Evolutionary conservation across 2,113 vertebrate genomes (phyloP), one percentile per base, ranked within the genome.

Genomic region (Elachura formosa): DNA sequence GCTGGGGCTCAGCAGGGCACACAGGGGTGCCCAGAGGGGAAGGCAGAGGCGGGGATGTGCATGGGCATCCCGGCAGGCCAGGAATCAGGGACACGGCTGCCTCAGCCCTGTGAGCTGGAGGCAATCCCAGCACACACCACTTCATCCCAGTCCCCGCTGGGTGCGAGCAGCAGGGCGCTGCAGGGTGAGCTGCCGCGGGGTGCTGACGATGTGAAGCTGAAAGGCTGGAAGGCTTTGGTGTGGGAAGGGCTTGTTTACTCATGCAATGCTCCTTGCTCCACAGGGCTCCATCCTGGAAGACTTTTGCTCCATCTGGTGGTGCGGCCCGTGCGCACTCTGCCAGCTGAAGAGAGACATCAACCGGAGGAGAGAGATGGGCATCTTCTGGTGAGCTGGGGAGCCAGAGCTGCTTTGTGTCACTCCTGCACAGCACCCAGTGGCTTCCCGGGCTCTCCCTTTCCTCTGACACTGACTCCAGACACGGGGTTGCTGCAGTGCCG

Each of bases 261-360:
- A 19, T 5, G 14, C 21, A 1, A 3, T 3, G 12, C 23, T 7
- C 21, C 31, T 66, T 19, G 62, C 79, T 89, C 43, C 11, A 10
- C 84, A 98, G 97, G 97, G 97, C n/a, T 98, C 97, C 43, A 86
- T 98, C 40, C 14, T 96, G 51, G 0, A 3, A 2, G 98, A 98
- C 69, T 96, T 1, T 1, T 3, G 12, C 3, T 0, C 31, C 6
- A 1, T 16, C 1, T 0, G 2, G 1, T 97, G 12, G 7, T 97
- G 94, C 41, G 3, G 46, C 15, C 0, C 8, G 0, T 98, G 98
- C 3, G 2, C 96, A 1, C 9, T 97, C 29, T 98, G 98, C 83
- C 98, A 98, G 84, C 81, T 98, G 61, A 98, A 97, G 94, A 97
- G 98, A 85, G 98, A 98, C 48, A 98, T 98, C 93, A 97, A 97